Base-by-base conservation (phyloP, 2,888 invertebrate genomes). In the Sepioteuthis lessoniana region DNA sequence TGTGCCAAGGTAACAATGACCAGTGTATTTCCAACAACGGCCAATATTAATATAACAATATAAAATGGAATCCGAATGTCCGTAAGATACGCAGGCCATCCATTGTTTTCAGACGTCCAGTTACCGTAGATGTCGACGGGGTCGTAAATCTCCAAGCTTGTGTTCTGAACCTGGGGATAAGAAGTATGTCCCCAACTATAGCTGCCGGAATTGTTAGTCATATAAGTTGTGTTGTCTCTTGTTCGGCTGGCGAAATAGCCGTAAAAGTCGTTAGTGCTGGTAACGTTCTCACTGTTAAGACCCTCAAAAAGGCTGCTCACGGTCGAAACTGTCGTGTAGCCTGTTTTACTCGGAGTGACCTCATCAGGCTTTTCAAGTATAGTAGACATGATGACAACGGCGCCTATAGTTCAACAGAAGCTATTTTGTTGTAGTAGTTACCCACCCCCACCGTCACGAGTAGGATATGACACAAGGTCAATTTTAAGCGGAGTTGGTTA, bases 1-100 rank as follows among this genome's bases (percentile, higher is more conserved):
- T 97, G 97, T 16, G 97, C 96, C 90, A 98, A 96, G 0, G 97
- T 98, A 55, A 98, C 98, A 94, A 98, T 98, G 55, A 98, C 98
- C 95, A 98, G 97, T 91, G 98, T 98, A 97, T 98, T 98, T 0
- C 98, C 98, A 0, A 98, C 97, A 95, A 98, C 98, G 0, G 98
- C 98, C 93, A 98, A 97, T 90, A 98, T 96, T 96, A 98, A 98
- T 95, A 98, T 98, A 42, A 98, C 97, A 94, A 98, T 98, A 97
- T 98, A 98, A 0, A 98, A 98, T 0, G 98, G 98, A 93, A 98
- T 97, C n/a, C 92, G 92, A 13, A 92, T 92, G 8, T 92, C 92
- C 0, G 38, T 92, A 47, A 47, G 46, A 46, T 47, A 92, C 1
- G 19, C 19, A 0, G n/a, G 19, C n/a, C n/a, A 42, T 31, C 28